phyloP scores from a whole-genome alignment of 2,888 invertebrate genomes.

The Nephrotoma appendiculata region DNA sequence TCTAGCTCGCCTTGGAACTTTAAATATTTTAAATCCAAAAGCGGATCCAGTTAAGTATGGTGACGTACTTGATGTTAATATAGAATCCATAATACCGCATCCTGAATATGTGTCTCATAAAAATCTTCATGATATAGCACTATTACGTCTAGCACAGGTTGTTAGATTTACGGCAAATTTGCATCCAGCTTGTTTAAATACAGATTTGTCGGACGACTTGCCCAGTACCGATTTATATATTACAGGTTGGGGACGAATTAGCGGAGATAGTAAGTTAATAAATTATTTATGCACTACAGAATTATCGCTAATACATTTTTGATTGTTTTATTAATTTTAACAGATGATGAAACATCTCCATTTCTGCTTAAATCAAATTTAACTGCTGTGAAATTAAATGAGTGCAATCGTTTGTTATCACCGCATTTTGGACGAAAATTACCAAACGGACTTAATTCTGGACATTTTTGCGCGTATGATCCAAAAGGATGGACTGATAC shows the following conservation, averaged over 20 bases:
- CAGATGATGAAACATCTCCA: conserved; percentile 13
- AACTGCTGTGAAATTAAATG: conserved; percentile 10
- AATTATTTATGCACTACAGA: background rate
- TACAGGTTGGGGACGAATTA: conserved; percentile 18
- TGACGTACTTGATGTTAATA: conserved; percentile 4
- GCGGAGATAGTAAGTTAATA: conserved; percentile 11
- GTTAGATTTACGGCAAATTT: conserved; percentile 10
- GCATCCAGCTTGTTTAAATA: conserved; percentile 17
- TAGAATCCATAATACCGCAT: conserved; percentile 12
- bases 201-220: conserved; percentile 10
- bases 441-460: conserved; percentile 10
- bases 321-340: background rate
- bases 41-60: background rate
- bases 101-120: conserved; percentile 7
- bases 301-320: background rate
- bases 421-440: conserved; percentile 2
- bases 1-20: conserved; percentile 12
- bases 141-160: conserved; percentile 13
- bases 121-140: conserved; percentile 18
- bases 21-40: background rate
- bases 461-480: conserved; percentile 18
- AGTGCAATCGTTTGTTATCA: conserved; percentile 14
- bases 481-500: conserved; percentile 18
- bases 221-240: conserved; percentile 11
- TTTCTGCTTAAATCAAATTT: conserved; percentile 15